These are phyloP conservation scores for Lepidotrigona ventralis DNA, from an alignment of 1,140 invertebrate species.

Conservation along the genomic window DNA sequence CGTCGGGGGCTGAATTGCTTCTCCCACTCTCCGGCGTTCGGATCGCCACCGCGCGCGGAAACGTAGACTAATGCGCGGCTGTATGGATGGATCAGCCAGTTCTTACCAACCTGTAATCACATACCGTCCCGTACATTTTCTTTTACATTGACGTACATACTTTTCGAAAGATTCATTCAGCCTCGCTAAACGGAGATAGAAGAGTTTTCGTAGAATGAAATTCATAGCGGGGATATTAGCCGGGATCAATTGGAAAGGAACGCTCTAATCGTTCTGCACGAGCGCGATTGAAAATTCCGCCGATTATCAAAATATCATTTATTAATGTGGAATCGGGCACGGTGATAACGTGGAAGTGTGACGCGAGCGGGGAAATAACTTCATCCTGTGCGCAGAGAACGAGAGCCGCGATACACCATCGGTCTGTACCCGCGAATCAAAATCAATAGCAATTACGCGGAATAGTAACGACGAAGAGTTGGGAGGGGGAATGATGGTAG, in stretches of 20 bases:
- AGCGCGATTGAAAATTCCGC: not conserved
- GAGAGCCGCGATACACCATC: not conserved
- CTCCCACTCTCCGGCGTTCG: not conserved
- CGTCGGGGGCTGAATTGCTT: conserved; percentile 9
- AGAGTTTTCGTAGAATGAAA: not conserved
- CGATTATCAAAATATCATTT: conserved; percentile 11
- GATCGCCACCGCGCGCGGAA: conserved; percentile 4
- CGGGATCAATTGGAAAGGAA: too few species aligned
- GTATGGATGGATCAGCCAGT: not conserved
- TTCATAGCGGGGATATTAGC: not conserved
- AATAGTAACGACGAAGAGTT: not conserved
- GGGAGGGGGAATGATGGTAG: not conserved
- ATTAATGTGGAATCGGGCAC: not conserved
- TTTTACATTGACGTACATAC: not conserved
- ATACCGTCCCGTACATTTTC: not conserved
- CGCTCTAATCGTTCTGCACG: not conserved
- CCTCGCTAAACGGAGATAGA: too few species aligned
- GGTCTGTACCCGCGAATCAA: conserved; percentile 8
- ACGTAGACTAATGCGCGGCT: not conserved
- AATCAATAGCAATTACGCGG: conserved; percentile 34
- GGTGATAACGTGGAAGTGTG: conserved; percentile 11
- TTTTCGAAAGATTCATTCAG: not conserved
- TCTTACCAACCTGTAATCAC: not conserved
- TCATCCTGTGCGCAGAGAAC: not conserved
- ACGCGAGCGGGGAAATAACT: not conserved